Evolutionary conservation across 2,888 invertebrate species (phyloP).

Genomic region (Oconnorella tubifera): DNA sequence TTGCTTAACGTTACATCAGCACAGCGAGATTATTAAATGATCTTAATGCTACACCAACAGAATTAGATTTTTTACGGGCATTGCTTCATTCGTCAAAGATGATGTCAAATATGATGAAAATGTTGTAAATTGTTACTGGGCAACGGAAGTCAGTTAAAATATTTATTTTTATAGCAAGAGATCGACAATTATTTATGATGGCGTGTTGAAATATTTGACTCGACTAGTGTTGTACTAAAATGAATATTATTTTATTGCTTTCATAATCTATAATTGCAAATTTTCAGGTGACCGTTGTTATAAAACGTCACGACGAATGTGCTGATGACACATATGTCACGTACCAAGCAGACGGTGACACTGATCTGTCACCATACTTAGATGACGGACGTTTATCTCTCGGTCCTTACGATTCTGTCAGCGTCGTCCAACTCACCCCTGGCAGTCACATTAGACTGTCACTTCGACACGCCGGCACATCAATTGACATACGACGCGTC

Average conservation of each 20-base stretch:
- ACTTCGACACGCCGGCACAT: constrained; percentile 60
- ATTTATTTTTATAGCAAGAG: background rate
- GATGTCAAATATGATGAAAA: too few relatives aligned
- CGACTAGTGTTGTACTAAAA: too few relatives aligned
- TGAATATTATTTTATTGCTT: too few relatives aligned
- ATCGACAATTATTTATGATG: too few relatives aligned
- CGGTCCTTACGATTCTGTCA: constrained; percentile 46
- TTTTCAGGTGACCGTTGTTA: constrained; percentile 60
- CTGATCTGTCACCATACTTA: constrained; percentile 59
- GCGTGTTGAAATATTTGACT: too few relatives aligned
- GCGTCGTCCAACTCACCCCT: constrained; percentile 42
- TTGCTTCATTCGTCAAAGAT: too few relatives aligned
- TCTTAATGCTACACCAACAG: too few relatives aligned
- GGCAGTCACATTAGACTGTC: constrained; percentile 58
- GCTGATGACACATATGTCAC: constrained; percentile 56
- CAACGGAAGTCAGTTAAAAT: background rate
- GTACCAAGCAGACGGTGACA: constrained; percentile 58
- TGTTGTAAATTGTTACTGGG: background rate
- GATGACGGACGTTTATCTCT: constrained; percentile 58
- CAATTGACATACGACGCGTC: constrained; percentile 56
- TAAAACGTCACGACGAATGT: constrained; percentile 58
- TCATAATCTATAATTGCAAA: too few relatives aligned
- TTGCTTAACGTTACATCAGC: too few relatives aligned
- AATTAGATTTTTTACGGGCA: too few relatives aligned
- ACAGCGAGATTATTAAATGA: too few relatives aligned